Conservation (phyloP, 2,888 invertebrate species). For the Aromia moschata region DNA sequence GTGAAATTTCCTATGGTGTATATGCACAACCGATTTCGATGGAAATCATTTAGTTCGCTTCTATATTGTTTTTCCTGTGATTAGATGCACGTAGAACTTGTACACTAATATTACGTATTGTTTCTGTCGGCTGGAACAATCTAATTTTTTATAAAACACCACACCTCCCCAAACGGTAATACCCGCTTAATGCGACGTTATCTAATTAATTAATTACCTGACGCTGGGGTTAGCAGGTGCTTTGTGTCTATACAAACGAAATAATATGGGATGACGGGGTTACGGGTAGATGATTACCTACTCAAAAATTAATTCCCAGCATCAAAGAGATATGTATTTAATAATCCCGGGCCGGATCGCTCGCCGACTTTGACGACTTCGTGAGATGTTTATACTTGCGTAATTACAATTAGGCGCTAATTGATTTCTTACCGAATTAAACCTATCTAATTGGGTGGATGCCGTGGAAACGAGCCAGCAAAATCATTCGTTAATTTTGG, state of each 20-base stretch:
- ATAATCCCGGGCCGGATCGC: conserved; percentile 3
- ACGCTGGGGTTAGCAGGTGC: conserved; percentile 15
- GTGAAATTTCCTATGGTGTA: too few relatives aligned
- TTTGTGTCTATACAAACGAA: conserved; percentile 16
- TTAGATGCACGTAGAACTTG: too few relatives aligned
- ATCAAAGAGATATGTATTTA: conserved; percentile 21
- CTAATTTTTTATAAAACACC: too few relatives aligned
- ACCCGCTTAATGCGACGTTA: neutral
- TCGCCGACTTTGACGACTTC: conserved; percentile 5
- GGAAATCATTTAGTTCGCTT: too few relatives aligned
- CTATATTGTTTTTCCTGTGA: too few relatives aligned
- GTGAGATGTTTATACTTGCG: conserved; percentile 7
- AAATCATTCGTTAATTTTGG: too few relatives aligned
- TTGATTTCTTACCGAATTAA: neutral
- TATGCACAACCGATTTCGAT: too few relatives aligned
- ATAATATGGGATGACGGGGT: conserved; percentile 10
- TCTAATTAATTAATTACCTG: conserved; percentile 22
- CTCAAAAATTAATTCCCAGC: conserved; percentile 22
- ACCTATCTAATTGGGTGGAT: too few relatives aligned
- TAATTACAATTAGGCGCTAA: conserved; percentile 17
- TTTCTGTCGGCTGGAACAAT: too few relatives aligned
- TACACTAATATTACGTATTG: too few relatives aligned
- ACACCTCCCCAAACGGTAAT: too few relatives aligned
- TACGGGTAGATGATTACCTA: conserved; percentile 18
- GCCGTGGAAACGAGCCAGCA: too few relatives aligned